Conservation (phyloP, 2,113 vertebrate species). For the Heliornis fulica region DNA sequence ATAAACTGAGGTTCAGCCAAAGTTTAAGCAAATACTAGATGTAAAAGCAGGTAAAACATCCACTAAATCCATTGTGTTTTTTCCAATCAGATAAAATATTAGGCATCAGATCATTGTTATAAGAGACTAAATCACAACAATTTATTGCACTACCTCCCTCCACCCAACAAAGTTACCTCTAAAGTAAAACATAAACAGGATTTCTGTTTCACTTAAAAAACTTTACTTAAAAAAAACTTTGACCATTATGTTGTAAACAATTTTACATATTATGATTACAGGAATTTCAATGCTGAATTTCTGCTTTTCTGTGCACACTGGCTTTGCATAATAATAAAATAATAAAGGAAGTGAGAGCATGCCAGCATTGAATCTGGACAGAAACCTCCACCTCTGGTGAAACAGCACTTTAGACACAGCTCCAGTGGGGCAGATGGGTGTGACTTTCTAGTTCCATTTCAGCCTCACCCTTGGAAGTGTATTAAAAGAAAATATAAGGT, state of each 20-base stretch:
- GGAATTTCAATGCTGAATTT: background rate
- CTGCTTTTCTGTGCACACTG: background rate
- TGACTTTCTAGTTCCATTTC: background rate
- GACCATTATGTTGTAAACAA: background rate
- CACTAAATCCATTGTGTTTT: background rate
- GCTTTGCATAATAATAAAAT: background rate
- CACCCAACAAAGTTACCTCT: background rate
- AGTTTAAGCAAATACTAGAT: background rate
- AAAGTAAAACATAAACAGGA: background rate
- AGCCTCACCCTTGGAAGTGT: background rate
- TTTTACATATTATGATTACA: background rate
- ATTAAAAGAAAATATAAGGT: background rate
- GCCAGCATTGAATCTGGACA: background rate
- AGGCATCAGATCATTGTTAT: background rate
- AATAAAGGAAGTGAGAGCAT: background rate
- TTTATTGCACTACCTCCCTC: background rate
- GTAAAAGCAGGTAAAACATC: background rate
- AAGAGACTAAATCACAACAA: background rate
- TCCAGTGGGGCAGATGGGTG: background rate
- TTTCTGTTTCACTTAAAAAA: background rate
- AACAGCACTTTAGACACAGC: background rate
- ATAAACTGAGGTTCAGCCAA: background rate
- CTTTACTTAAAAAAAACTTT: no score
- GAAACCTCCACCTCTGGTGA: background rate
- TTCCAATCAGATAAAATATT: background rate